Conservation (phyloP, 2,113 vertebrate species). For the Protobothrops mucrosquamatus region DNA sequence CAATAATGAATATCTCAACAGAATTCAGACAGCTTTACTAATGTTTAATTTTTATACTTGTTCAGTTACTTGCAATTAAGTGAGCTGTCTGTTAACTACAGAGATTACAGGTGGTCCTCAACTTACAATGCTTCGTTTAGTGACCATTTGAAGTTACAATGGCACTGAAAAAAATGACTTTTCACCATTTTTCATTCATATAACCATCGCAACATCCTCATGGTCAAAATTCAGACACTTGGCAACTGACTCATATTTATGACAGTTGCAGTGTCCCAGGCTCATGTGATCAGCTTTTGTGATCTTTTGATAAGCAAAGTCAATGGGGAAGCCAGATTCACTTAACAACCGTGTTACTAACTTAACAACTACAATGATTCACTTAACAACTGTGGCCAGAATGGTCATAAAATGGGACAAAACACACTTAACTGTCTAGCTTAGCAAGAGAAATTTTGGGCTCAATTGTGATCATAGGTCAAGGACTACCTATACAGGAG, state of each 20-base stretch:
- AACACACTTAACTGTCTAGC: background rate
- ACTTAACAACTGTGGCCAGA: background rate
- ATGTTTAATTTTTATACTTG: background rate
- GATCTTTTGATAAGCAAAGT: background rate
- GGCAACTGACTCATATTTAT: background rate
- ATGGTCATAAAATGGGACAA: background rate
- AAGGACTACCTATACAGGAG: background rate
- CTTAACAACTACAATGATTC: background rate
- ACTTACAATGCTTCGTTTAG: background rate
- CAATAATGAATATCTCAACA: background rate
- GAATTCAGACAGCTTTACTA: background rate
- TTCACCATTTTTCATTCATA: background rate
- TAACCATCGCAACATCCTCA: background rate
- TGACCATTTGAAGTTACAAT: background rate
- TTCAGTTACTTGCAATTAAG: background rate
- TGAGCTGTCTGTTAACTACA: background rate
- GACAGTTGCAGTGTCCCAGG: background rate
- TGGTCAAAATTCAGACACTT: background rate
- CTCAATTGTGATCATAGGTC: background rate
- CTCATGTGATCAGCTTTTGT: background rate
- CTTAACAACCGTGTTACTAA: background rate
- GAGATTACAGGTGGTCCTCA: background rate
- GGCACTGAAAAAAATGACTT: background rate
- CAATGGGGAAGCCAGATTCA: background rate
- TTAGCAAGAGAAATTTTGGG: background rate